Evolutionary conservation across 2,888 invertebrate species (phyloP), one percentile per base, ranked within the genome.

Genomic region (Chaitophorus viminalis): DNA sequence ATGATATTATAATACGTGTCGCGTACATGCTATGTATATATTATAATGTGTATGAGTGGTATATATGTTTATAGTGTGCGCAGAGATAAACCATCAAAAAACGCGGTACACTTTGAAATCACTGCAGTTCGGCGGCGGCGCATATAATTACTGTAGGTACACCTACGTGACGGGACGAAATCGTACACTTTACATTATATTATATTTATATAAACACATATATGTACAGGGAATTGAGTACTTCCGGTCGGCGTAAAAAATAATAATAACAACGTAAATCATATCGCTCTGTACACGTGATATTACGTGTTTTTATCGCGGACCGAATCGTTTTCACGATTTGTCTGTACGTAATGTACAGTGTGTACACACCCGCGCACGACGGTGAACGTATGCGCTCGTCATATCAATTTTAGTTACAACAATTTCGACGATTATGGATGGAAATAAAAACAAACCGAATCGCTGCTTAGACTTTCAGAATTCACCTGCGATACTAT

Each of bases 251-350:
- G 65, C 60, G 31, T 52, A 54, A 82, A 52, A 74, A 74, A 77
- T 33, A 81, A 82, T 54, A 82, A 74, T 82, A 36, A 52, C 33
- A 82, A 72, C 54, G 39, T 68, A 54, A 54, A 82, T 54, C 33
- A 46, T 74, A 54, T 46, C 36, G 29, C 31, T 60, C 25, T 60
- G 39, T 60, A n/a, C 52, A 54, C 17, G 31, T 82, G n/a, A 65
- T 65, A n/a, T 65, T 60, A 14, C 6, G 60, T 75, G 60, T 31
- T 77, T 79, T 79, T 81, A 14, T 25, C 36, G 36, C 83, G 75
- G 29, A 31, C 39, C 39, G 46, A 11, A 84, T 84, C 83, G 65
- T 75, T 60, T 84, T 76, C 75, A 84, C 75, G 75, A 84, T 84
- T 84, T 31, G 65, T 82, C 31, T 39, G n/a, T 65, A 9, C 14